These are phyloP conservation scores for Salvelinus namaycush DNA, from an alignment of 2,113 vertebrate genomes.

Conservation along the genomic window DNA sequence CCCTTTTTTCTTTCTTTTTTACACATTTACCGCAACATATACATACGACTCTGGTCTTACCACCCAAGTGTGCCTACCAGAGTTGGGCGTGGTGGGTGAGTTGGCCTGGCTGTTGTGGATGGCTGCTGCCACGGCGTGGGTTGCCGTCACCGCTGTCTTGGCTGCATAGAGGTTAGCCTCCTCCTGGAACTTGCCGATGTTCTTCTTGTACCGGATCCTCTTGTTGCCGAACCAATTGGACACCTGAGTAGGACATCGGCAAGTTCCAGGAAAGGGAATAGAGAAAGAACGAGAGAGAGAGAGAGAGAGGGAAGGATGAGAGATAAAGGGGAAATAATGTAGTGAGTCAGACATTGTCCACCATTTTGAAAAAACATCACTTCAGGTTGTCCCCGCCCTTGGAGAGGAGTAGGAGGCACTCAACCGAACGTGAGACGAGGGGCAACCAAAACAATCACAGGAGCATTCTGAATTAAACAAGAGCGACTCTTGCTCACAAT, in stretches of 20 bases:
- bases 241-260: slow-evolving; percentile 68
- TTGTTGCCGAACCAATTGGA: slow-evolving; percentile 93
- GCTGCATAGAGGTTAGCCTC: slow-evolving; percentile 89
- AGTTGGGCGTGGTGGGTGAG: slow-evolving; percentile 86
- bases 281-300: not conserved
- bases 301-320: not conserved
- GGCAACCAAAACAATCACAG: too few species aligned
- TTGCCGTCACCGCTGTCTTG: slow-evolving; percentile 85
- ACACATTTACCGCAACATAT: too few species aligned
- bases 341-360: too few species aligned
- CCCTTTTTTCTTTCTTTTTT: too few species aligned
- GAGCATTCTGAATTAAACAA: too few species aligned
- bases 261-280: slow-evolving; percentile 4
- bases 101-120: slow-evolving; percentile 89
- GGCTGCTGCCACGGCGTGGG: slow-evolving; percentile 82
- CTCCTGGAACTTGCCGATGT: slow-evolving; percentile 89
- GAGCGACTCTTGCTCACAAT: too few species aligned
- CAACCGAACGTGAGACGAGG: too few species aligned
- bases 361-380: too few species aligned
- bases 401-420: not conserved
- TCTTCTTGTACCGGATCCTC: slow-evolving; percentile 92
- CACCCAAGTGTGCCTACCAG: slow-evolving; percentile 71
- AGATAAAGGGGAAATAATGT: not conserved
- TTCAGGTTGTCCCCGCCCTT: not conserved
- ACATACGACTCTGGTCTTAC: too few species aligned